Conservation (phyloP, 2,797 vertebrate species). For the Sandelia bainsii region DNA sequence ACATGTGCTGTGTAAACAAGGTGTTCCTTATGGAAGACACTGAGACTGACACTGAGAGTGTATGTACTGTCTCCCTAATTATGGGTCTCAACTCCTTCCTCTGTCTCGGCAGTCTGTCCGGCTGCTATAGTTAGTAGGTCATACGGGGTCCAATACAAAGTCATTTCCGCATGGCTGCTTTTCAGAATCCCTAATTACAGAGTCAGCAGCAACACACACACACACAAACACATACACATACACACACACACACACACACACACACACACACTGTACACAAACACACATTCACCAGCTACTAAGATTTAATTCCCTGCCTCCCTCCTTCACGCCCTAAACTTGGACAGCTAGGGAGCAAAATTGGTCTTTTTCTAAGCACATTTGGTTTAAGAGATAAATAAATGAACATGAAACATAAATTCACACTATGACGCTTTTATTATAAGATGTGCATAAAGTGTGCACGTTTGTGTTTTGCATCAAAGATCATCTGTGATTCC, state of each 20-base stretch:
- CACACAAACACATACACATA: slow-evolving; percentile 21
- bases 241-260: background rate
- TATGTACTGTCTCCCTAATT: background rate
- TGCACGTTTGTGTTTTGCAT: slow-evolving; percentile 8
- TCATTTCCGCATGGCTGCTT: slow-evolving; percentile 45
- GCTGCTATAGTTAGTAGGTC: slow-evolving; percentile 31
- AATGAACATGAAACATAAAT: slow-evolving; percentile 24
- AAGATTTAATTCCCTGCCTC: slow-evolving; percentile 16
- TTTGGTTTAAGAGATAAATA: slow-evolving; percentile 27
- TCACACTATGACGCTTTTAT: slow-evolving; percentile 28
- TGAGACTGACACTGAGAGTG: background rate
- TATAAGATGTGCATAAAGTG: background rate
- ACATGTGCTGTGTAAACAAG: background rate
- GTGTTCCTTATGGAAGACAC: background rate
- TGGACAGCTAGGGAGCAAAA: slow-evolving; percentile 28
- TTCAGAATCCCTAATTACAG: slow-evolving; percentile 60
- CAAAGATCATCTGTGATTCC: slow-evolving; percentile 12
- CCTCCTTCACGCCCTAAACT: slow-evolving; percentile 18
- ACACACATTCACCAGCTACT: background rate
- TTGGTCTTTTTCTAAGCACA: slow-evolving; percentile 7
- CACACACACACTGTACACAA: slow-evolving; percentile 13
- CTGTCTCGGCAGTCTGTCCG: background rate
- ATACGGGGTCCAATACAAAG: slow-evolving; percentile 34
- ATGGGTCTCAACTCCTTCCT: background rate
- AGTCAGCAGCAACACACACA: slow-evolving; percentile 22